Percentiles rank a stretch among this genome's conserved stretches.
Conservation (phyloP, 1,140 invertebrate genomes). For the Eulimnadia texana region DNA sequence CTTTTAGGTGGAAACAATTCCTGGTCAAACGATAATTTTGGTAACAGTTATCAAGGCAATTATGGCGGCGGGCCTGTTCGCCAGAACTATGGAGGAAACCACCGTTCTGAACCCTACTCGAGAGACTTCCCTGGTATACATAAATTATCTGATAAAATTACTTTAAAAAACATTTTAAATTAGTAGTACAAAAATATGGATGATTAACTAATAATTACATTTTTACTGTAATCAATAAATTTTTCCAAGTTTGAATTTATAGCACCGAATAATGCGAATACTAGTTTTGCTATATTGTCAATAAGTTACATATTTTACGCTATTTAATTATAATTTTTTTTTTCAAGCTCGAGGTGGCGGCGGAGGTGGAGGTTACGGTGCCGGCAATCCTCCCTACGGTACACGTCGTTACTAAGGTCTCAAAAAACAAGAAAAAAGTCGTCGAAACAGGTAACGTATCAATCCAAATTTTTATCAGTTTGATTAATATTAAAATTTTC, state of each 20-base stretch:
- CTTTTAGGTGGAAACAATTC: neutral
- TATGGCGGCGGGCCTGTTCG: slow-evolving; percentile 3
- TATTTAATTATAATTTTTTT: too few species aligned
- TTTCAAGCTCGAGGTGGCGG: neutral
- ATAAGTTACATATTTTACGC: too few species aligned
- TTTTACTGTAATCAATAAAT: too few species aligned
- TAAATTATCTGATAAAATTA: neutral
- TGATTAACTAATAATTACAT: too few species aligned
- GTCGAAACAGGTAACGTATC: too few species aligned
- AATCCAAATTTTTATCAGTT: neutral
- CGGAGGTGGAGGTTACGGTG: neutral
- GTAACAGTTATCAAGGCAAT: neutral
- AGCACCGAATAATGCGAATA: too few species aligned
- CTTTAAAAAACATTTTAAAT: neutral
- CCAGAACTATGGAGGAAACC: neutral
- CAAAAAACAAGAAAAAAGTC: too few species aligned
- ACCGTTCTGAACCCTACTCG: slow-evolving; percentile 2
- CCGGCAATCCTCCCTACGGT: neutral
- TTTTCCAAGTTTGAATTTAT: too few species aligned
- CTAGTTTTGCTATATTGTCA: too few species aligned
- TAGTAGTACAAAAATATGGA: too few species aligned
- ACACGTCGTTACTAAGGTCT: neutral
- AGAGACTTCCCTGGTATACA: neutral
- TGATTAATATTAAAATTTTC: neutral
- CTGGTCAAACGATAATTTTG: slow-evolving; percentile 10